Base-by-base conservation (phyloP, 2,888 invertebrate species). In the Tachina fera region DNA sequence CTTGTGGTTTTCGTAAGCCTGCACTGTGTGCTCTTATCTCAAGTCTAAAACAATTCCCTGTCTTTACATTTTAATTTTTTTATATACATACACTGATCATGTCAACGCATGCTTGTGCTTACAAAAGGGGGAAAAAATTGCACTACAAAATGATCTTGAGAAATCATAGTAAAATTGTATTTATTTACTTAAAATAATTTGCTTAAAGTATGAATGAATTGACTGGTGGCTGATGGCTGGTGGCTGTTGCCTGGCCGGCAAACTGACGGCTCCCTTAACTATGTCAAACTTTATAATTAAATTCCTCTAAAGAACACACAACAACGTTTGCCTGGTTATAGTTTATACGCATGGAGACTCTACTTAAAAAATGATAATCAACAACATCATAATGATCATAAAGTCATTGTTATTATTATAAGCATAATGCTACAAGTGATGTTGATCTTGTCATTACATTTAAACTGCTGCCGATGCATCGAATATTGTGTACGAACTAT, bases 71-170 rank as follows among this genome's bases (percentile, higher is more conserved):
- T 31, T n/a, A 51, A 39, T 51, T 51, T 78, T 72, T 31, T 31
- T 31, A 6, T 31, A 6, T 0, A 45, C 4, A 4, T 60, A 77
- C 56, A 75, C 71, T 82, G 77, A 80, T 77, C 86, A 84, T 87
- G 87, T 87, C 84, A 86, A 86, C 83, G 87, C 84, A 83, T 86
- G 61, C 70, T 78, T 76, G 49, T 60, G 82, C 14, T 68, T 74
- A 51, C 45, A 22, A 67, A 47, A 9, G 19, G n/a, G 14, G 22
- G 58, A 45, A 16, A 2, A 76, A 53, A 76, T 56, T 60, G 19
- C 31, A 51, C 49, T 41, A 76, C 56, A 76, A 77, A 77, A 70
- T 72, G 76, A 70, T 79, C 61, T 84, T 75, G 63, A 72, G 70
- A 87, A 67, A 82, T 82, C 82, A 84, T 82, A 82, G 75, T 82